phyloP scores from a whole-genome alignment of 1,140 invertebrate genomes.

The Asobara japonica region DNA sequence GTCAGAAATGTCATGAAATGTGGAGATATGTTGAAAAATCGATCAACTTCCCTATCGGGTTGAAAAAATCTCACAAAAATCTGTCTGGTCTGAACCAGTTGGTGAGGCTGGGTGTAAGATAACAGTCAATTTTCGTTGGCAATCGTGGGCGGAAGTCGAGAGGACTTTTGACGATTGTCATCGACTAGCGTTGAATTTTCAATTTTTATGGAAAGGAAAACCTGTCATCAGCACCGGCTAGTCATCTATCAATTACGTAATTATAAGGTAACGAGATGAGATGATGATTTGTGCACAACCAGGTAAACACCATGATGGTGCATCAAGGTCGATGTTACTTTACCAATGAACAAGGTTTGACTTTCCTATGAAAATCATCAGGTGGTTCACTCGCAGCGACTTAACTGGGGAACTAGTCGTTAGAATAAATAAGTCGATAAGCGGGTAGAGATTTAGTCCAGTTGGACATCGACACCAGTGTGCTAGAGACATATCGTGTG shows the following conservation, averaged over 20 bases:
- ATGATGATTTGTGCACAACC: background rate
- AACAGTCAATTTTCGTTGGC: too few relatives aligned
- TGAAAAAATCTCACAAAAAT: too few relatives aligned
- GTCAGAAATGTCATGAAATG: too few relatives aligned
- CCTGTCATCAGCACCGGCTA: background rate
- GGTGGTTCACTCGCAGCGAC: background rate
- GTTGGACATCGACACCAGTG: background rate
- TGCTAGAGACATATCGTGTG: background rate
- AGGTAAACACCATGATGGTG: background rate
- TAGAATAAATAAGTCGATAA: background rate
- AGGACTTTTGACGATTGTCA: too few relatives aligned
- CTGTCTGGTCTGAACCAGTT: too few relatives aligned
- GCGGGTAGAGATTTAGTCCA: background rate
- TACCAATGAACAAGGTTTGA: background rate
- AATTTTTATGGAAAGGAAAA: too few relatives aligned
- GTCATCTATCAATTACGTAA: background rate
- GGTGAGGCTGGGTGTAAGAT: too few relatives aligned
- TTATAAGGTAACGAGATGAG: conserved; percentile 14
- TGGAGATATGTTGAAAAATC: too few relatives aligned
- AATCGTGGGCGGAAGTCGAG: too few relatives aligned
- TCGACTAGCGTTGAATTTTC: too few relatives aligned
- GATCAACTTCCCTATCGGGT: too few relatives aligned
- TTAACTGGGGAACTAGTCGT: background rate
- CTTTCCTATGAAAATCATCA: conserved; percentile 6
- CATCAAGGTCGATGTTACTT: background rate